Percentiles rank a stretch among this genome's conserved stretches.
phyloP scores from a whole-genome alignment of 2,113 vertebrate genomes.

The Chitala chitala region DNA sequence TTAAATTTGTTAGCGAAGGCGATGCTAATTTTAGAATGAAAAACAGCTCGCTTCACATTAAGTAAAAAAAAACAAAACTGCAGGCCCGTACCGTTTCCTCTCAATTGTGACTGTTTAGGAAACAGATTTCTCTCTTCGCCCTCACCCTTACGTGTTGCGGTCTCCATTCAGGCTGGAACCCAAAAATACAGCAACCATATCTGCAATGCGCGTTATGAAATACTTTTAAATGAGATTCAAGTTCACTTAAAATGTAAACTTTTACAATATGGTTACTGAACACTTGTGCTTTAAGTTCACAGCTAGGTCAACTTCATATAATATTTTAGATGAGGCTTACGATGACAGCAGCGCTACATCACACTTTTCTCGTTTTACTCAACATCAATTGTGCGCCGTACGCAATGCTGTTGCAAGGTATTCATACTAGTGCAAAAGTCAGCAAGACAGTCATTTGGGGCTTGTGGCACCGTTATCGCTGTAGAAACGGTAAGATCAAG shows the following conservation, averaged over 20 bases:
- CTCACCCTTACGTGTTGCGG: not conserved
- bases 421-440: too few relatives aligned
- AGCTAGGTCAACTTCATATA: too few relatives aligned
- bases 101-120: constrained; percentile 12
- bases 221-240: not conserved
- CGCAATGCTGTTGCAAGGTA: too few relatives aligned
- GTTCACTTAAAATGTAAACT: not conserved
- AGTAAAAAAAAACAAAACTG: constrained; percentile 15
- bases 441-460: too few relatives aligned
- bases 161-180: not conserved
- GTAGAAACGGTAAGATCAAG: too few relatives aligned
- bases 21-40: constrained; percentile 25
- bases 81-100: not conserved
- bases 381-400: too few relatives aligned
- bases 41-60: constrained; percentile 6
- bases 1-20: constrained; percentile 8
- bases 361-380: too few relatives aligned
- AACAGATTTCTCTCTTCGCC: constrained; percentile 4
- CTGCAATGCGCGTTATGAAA: not conserved
- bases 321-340: too few relatives aligned
- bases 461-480: too few relatives aligned
- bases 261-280: not conserved
- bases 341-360: too few relatives aligned
- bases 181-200: not conserved
- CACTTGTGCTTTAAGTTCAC: too few relatives aligned